A percentile compares a stretch with the other conserved stretches of the same genome.
Evolutionary conservation across 2,888 invertebrate genomes (phyloP).

Genomic region (Melinopterus prodromus): DNA sequence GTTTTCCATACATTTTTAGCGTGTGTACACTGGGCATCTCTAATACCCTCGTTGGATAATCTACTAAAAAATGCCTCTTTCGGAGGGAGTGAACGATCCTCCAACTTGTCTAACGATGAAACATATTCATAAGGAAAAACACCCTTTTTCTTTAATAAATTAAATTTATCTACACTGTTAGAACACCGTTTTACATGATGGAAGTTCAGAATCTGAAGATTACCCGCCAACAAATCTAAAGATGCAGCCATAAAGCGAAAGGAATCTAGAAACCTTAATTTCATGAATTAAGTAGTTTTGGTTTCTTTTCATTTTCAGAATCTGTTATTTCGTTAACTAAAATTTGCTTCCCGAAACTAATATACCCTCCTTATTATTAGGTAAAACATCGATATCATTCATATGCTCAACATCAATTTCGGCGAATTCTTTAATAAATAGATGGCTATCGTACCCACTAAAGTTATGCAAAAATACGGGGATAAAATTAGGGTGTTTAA

Average conservation of each 20-base stretch:
- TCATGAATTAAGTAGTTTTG: slow-evolving; percentile 30
- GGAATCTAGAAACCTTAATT: slow-evolving; percentile 43
- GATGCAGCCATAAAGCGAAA: slow-evolving; percentile 44
- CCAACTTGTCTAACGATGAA: neutral
- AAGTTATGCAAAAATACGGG: slow-evolving; percentile 47
- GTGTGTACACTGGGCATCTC: neutral
- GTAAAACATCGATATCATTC: slow-evolving; percentile 44
- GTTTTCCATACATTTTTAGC: no score
- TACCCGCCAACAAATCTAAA: slow-evolving; percentile 41
- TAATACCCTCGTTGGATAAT: neutral
- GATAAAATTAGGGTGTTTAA: slow-evolving; percentile 38
- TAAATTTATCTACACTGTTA: no score
- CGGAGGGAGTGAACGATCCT: neutral
- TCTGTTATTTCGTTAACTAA: slow-evolving; percentile 31
- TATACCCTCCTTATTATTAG: slow-evolving; percentile 50
- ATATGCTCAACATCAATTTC: slow-evolving; percentile 23
- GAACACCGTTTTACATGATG: no score
- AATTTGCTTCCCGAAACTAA: slow-evolving; percentile 48
- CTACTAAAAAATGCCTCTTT: neutral
- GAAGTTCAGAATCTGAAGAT: neutral
- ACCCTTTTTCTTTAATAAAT: slow-evolving; percentile 14
- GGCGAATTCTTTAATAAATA: slow-evolving; percentile 47
- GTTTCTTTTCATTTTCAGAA: slow-evolving; percentile 18
- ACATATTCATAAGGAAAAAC: slow-evolving; percentile 6
- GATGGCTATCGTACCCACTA: slow-evolving; percentile 49